These are phyloP conservation scores for Eristalinus aeneus DNA, from an alignment of 2,888 invertebrate genomes.

Conservation along the genomic window DNA sequence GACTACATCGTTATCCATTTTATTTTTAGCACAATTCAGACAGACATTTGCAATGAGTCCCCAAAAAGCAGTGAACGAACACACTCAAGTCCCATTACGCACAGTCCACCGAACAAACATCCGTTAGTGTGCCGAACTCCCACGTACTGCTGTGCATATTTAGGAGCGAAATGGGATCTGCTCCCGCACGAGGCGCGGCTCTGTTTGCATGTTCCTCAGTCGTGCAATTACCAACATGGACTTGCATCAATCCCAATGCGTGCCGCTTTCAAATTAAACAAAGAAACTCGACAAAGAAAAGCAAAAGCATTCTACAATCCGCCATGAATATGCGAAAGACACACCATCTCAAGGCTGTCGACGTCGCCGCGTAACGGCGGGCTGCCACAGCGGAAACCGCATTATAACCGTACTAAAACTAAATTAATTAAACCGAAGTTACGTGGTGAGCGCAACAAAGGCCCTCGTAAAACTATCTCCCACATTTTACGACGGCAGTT, in stretches of 20 bases:
- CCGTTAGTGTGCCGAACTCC: background rate
- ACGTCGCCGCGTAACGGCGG: background rate
- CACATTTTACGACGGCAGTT: slow-evolving; percentile 61
- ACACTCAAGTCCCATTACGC: background rate
- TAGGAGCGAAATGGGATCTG: background rate
- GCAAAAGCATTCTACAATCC: background rate
- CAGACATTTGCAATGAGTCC: background rate
- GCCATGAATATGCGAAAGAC: background rate
- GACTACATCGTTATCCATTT: background rate
- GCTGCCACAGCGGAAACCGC: slow-evolving; percentile 53
- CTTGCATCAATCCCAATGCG: slow-evolving; percentile 34
- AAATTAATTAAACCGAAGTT: slow-evolving; percentile 67
- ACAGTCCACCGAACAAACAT: background rate
- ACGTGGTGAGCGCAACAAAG: slow-evolving; percentile 58
- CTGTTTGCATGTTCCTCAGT: slow-evolving; percentile 9
- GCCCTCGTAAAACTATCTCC: slow-evolving; percentile 63
- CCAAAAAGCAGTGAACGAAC: background rate
- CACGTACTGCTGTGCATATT: background rate
- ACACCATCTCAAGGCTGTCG: slow-evolving; percentile 8
- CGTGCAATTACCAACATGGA: slow-evolving; percentile 5
- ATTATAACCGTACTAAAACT: slow-evolving; percentile 59
- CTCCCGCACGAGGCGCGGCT: background rate
- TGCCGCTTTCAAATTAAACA: slow-evolving; percentile 33
- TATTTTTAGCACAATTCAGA: background rate
- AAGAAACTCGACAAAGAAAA: slow-evolving; percentile 3